phyloP scores from a whole-genome alignment of 2,888 invertebrate species.

The Augochlorella aurata region DNA sequence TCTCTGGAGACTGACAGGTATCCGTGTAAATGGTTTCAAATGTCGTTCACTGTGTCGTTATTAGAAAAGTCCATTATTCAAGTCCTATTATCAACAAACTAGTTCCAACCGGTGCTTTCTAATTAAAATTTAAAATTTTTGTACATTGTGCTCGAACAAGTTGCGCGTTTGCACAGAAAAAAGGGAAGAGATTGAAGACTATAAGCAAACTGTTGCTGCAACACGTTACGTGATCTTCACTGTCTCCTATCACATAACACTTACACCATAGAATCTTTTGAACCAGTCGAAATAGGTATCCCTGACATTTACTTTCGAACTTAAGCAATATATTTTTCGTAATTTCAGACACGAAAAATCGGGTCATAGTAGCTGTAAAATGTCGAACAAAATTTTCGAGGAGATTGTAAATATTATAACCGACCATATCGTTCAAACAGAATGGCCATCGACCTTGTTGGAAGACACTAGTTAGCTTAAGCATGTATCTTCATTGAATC shows the following conservation, averaged over 20 bases:
- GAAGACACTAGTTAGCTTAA: background rate
- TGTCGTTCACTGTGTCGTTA: no score
- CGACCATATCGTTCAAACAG: background rate
- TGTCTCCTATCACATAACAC: background rate
- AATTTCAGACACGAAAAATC: background rate
- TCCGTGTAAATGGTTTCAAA: background rate
- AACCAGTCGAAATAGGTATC: background rate
- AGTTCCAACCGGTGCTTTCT: background rate
- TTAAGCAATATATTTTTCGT: background rate
- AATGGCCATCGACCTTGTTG: background rate
- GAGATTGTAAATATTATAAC: background rate
- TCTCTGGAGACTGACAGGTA: no score
- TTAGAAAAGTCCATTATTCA: no score
- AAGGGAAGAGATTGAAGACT: background rate
- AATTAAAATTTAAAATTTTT: slow-evolving; percentile 12
- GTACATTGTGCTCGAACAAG: background rate
- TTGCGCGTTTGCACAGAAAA: background rate
- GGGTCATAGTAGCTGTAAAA: no score
- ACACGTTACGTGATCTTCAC: slow-evolving; percentile 17
- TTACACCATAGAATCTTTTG: background rate
- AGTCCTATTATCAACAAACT: background rate
- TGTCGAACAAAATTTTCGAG: background rate
- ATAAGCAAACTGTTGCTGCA: slow-evolving; percentile 11
- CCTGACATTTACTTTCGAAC: background rate
- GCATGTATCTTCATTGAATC: background rate